phyloP scores from a whole-genome alignment of 2,888 invertebrate species.

The Acronicta leporina region DNA sequence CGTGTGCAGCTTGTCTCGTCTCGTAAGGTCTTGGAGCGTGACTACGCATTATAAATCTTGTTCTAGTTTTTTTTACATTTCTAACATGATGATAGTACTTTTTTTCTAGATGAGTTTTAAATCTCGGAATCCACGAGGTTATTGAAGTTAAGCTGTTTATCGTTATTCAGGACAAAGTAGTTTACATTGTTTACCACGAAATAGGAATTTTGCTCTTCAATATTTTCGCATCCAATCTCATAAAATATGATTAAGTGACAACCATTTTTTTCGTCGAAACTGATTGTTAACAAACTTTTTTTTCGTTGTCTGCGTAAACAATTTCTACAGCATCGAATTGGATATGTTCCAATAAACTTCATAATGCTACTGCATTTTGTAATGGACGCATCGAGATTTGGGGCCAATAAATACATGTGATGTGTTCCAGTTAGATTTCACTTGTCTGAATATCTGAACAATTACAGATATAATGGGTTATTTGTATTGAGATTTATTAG shows the following conservation, averaged over 20 bases:
- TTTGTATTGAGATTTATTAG: slow-evolving; percentile 42
- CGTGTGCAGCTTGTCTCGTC: slow-evolving; percentile 13
- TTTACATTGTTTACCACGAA: slow-evolving; percentile 19
- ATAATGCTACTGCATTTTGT: slow-evolving; percentile 58
- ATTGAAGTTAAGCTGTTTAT: slow-evolving; percentile 2
- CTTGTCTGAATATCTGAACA: slow-evolving; percentile 44
- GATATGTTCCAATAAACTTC: slow-evolving; percentile 64
- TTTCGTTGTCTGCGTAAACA: slow-evolving; percentile 18
- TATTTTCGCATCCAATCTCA: slow-evolving; percentile 32
- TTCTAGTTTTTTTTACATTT: slow-evolving; percentile 24
- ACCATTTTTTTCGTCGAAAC: slow-evolving; percentile 17
- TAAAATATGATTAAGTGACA: slow-evolving; percentile 34
- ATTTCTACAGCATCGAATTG: slow-evolving; percentile 47
- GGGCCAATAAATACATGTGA: slow-evolving; percentile 60
- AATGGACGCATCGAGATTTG: slow-evolving; percentile 63
- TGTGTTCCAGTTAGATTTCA: slow-evolving; percentile 55
- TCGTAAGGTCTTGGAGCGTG: slow-evolving; percentile 32
- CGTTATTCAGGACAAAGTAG: slow-evolving; percentile 17
- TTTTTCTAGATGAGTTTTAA: slow-evolving; percentile 6
- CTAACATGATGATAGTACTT: not conserved
- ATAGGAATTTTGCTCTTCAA: slow-evolving; percentile 11
- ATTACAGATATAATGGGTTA: slow-evolving; percentile 47
- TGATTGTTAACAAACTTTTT: slow-evolving; percentile 20
- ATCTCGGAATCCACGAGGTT: not conserved
- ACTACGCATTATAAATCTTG: slow-evolving; percentile 26